phyloP scores from a whole-genome alignment of 1,140 invertebrate species.

The Rhyzopertha dominica region DNA sequence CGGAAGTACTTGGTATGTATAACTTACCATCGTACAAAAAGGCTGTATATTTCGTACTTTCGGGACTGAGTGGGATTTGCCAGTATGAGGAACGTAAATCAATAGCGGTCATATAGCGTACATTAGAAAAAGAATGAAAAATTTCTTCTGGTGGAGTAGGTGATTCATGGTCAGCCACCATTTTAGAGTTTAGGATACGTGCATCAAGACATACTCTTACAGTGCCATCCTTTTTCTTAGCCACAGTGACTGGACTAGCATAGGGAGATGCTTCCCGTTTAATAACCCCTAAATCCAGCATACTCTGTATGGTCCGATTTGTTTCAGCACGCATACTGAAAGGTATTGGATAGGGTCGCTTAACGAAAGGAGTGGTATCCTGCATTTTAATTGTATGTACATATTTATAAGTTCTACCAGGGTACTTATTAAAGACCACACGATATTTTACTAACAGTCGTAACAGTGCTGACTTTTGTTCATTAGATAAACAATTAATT shows the following conservation, averaged over 20 bases:
- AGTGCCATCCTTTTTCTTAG: conserved; percentile 13
- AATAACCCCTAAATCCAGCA: conserved; percentile 26
- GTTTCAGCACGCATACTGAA: conserved; percentile 15
- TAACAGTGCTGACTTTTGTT: not conserved
- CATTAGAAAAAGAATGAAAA: conserved; percentile 27
- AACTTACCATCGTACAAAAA: conserved; percentile 37
- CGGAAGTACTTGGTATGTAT: conserved; percentile 37
- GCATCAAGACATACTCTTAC: conserved; percentile 39
- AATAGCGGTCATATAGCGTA: conserved; percentile 31
- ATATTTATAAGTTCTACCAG: conserved; percentile 20
- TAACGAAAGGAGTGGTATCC: conserved; percentile 12
- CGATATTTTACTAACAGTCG: conserved; percentile 1
- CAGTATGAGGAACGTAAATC: conserved; percentile 41
- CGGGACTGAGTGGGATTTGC: conserved; percentile 31
- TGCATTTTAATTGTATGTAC: conserved; percentile 21
- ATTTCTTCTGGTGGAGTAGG: conserved; percentile 32
- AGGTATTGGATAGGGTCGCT: conserved; percentile 27
- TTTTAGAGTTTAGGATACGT: conserved; percentile 32
- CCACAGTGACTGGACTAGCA: conserved; percentile 38
- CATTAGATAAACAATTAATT: no score
- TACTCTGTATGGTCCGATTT: conserved; percentile 17
- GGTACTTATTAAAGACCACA: conserved; percentile 16
- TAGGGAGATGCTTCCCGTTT: conserved; percentile 32
- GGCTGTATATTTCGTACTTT: conserved; percentile 35
- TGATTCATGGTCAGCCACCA: conserved; percentile 30